Evolutionary conservation across 2,888 invertebrate species (phyloP).

Genomic region (Aquatica leii): DNA sequence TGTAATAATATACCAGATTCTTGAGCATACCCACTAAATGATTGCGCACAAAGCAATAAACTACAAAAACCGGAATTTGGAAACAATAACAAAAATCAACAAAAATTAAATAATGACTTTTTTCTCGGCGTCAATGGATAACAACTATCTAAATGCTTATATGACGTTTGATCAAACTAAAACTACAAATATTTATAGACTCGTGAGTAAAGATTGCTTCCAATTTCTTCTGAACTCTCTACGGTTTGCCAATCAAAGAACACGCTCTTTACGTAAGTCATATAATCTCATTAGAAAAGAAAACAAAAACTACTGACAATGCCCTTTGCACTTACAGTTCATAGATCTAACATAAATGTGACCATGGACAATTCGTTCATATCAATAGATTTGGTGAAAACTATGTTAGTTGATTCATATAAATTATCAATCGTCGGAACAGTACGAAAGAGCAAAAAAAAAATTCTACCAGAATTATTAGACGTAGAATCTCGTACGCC

Average conservation of each 20-base stretch:
- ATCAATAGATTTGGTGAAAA: no score
- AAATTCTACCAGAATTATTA: no score
- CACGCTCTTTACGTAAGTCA: background rate
- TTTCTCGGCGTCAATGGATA: background rate
- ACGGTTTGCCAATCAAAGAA: background rate
- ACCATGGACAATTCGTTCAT: no score
- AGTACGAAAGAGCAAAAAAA: no score
- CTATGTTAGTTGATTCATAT: no score
- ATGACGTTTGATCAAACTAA: no score
- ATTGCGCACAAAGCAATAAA: background rate
- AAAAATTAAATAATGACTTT: background rate
- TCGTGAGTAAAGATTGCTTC: background rate
- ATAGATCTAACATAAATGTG: no score
- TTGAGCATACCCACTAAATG: background rate
- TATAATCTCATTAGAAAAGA: no score
- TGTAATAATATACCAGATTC: background rate
- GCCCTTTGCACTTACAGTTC: no score
- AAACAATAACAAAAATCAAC: background rate
- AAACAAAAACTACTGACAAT: no score
- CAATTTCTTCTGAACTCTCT: background rate
- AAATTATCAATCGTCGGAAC: no score
- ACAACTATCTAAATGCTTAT: background rate
- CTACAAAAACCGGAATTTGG: background rate
- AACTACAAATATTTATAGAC: background rate
- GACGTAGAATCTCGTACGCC: no score